Evolutionary conservation across 2,797 vertebrate genomes (phyloP).

Genomic region (Picus viridis): DNA sequence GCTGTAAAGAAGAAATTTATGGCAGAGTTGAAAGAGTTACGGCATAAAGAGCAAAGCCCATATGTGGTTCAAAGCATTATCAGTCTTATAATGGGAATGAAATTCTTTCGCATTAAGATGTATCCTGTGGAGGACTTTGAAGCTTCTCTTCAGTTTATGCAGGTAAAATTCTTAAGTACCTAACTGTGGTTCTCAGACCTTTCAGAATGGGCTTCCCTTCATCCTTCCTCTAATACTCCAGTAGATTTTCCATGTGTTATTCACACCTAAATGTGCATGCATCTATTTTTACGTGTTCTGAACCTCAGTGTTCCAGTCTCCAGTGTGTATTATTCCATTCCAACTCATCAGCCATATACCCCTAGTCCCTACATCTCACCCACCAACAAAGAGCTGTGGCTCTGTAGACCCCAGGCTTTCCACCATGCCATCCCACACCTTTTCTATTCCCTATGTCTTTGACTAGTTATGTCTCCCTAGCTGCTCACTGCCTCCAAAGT

Average conservation of each 20-base stretch:
- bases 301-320: background rate
- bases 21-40: conserved; percentile 95
- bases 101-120: conserved; percentile 99
- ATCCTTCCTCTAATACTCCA: background rate
- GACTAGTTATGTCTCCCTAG: background rate
- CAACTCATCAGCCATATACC: background rate
- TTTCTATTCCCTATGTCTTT: background rate
- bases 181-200: background rate
- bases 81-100: conserved; percentile 99
- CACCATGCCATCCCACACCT: background rate
- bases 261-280: background rate
- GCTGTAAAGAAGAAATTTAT: conserved; percentile 98
- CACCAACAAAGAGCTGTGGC: background rate
- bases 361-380: background rate
- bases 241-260: background rate
- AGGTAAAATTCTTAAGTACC: conserved; percentile 80
- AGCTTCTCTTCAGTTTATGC: conserved; percentile 99
- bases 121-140: conserved; percentile 99
- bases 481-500: background rate
- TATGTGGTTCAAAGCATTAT: conserved; percentile 95
- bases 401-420: background rate
- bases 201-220: background rate
- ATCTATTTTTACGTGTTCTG: background rate
- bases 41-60: conserved; percentile 95
- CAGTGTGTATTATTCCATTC: background rate